Base-by-base conservation (phyloP, 2,888 invertebrate species). In the Drosophila antonietae region DNA sequence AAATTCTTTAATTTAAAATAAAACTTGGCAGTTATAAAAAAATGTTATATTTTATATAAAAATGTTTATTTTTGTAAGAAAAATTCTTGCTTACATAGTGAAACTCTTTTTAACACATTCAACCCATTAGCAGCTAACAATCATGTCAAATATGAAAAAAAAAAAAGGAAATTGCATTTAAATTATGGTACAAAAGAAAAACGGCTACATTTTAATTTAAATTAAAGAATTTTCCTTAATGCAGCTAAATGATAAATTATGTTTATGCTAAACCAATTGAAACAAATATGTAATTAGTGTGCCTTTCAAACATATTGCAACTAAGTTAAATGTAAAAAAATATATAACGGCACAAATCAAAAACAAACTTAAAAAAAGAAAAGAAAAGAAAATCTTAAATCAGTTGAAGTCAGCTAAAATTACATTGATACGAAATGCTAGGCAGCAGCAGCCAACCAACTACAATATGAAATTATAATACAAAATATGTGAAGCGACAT, bases 1-100 rank as follows among this genome's bases (percentile, higher is more conserved):
- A 57, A 89, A 86, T 86, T 86, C 90, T 88, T 83, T 86, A 75
- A 88, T 86, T 88, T 86, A 81, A 90, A 88, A 67, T 81, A 58
- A 73, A 68, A 49, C 33, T 41, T 37, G 46, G 56, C 57, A 58
- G 57, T 65, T 55, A 55, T 51, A 43, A 18, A 53, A 57, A 47
- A 28, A 35, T 72, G 55, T 66, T 14, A 12, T 58, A 69, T 59
- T 67, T 52, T 71, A 41, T 58, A 58, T 43, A 65, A 33, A 61
- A 23, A 23, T 58, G 23, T 35, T 12, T 35, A 18, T 39, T 28
- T 46, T 55, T 62, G 3, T 62, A 46, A 72, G 59, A 47, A 41
- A 53, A 14, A n/a, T 23, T 23, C 20, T 53, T 37, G 53, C 55
- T 35, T 53, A 15, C 39, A 53, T 64, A 62, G 37, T 18, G 61